These are phyloP conservation scores for Pollenia griseotomentosa DNA, from an alignment of 2,888 invertebrate species.

Conservation along the genomic window DNA sequence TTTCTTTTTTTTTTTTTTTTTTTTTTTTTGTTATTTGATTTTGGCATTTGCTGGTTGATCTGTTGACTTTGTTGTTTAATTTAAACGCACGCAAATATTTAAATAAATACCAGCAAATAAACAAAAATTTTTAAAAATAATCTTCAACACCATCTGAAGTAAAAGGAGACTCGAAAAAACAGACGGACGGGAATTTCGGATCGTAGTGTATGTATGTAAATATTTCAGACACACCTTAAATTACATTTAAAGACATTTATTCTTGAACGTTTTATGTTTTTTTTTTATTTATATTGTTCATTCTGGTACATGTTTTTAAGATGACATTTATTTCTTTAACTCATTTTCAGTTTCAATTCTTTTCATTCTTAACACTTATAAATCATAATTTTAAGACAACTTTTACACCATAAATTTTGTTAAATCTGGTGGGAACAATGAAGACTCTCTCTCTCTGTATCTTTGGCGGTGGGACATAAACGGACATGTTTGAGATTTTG, in stretches of 20 bases:
- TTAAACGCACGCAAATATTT: conserved; percentile 38
- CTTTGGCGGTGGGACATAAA: not conserved
- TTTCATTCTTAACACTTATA: conserved; percentile 38
- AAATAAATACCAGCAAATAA: conserved; percentile 46
- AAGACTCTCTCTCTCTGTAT: not conserved
- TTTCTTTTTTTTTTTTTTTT: not conserved
- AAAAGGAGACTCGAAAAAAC: not conserved
- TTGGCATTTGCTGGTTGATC: conserved; percentile 48
- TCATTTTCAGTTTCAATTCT: conserved; percentile 18
- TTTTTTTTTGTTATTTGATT: conserved; percentile 10
- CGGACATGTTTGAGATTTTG: conserved; percentile 29
- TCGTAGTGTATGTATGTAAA: not conserved
- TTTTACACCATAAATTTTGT: conserved; percentile 47
- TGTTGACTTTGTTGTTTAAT: conserved; percentile 52
- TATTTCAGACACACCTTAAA: conserved; percentile 57
- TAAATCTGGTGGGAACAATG: conserved; percentile 29
- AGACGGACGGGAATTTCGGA: not conserved
- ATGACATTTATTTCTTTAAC: conserved; percentile 31
- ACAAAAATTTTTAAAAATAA: conserved; percentile 40
- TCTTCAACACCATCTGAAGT: conserved; percentile 58
- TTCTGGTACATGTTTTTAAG: not conserved
- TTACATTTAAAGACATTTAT: not conserved
- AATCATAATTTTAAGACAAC: conserved; percentile 55
- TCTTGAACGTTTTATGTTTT: not conserved
- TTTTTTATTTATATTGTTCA: conserved; percentile 1